These are phyloP conservation scores for Lindbergichthys nudifrons DNA, from an alignment of 2,797 vertebrate species.

Conservation along the genomic window DNA sequence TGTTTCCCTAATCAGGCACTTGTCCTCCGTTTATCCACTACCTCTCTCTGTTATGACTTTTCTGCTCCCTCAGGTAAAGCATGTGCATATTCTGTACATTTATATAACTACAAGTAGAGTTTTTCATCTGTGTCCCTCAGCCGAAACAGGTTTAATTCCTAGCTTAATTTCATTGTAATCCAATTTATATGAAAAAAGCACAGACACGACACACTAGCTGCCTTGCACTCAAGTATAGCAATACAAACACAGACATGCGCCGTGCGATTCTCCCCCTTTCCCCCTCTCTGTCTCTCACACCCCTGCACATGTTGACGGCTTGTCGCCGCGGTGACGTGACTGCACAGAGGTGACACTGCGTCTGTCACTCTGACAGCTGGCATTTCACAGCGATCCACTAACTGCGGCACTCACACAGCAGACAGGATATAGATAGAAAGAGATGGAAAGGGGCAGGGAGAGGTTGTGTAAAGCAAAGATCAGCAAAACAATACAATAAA, in stretches of 20 bases:
- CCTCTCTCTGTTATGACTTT: conserved; percentile 41
- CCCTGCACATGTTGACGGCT: conserved; percentile 59
- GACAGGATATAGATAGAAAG: conserved; percentile 56
- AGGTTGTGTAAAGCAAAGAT: conserved; percentile 53
- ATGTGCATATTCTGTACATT: conserved; percentile 8
- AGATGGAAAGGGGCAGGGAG: conserved; percentile 36
- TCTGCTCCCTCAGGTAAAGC: conserved; percentile 19
- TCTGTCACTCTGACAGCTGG: conserved; percentile 79
- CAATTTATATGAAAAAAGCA: neutral
- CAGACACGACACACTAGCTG: conserved; percentile 14
- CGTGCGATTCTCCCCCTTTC: neutral
- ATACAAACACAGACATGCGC: conserved; percentile 33
- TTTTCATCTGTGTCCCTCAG: conserved; percentile 6
- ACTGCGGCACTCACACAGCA: conserved; percentile 48
- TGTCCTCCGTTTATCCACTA: conserved; percentile 6
- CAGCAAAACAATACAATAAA: conserved; percentile 71
- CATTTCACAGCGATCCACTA: conserved; percentile 73
- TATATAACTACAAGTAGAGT: neutral
- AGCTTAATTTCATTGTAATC: conserved; percentile 18
- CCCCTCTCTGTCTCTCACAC: conserved; percentile 22
- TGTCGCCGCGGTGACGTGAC: conserved; percentile 68
- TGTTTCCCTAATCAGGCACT: conserved; percentile 13
- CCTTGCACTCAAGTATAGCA: conserved; percentile 17
- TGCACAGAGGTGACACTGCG: conserved; percentile 74
- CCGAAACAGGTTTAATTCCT: conserved; percentile 20